Evolutionary conservation across 2,113 vertebrate species (phyloP), one percentile per base, ranked within the genome.

Genomic region (Ictidomys tridecemlineatus): DNA sequence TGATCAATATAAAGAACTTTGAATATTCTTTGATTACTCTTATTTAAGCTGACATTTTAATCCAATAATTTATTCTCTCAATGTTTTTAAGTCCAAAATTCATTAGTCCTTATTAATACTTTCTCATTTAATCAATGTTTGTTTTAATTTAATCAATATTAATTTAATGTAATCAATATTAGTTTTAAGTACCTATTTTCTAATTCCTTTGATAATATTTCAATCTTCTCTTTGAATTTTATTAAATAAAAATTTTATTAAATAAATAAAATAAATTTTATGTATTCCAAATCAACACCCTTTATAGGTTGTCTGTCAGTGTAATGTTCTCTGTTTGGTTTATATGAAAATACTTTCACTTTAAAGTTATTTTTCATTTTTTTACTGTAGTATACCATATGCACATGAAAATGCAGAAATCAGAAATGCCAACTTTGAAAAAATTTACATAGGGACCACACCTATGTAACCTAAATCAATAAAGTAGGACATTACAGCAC

Each of bases 311-410:
- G 13, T 72, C 61, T 82, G 14, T 70, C 67, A 45, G 32, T 42
- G 30, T 69, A 48, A 65, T 30, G 34, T 9, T 56, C 14, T 88
- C n/a, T 56, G 11, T 77, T 80, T 69, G 48, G 39, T 39, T 94
- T 85, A 22, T 32, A 42, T 88, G 22, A 51, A 89, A 89, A 69
- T 48, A 89, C 4, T 61, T 95, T 89, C 76, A 84, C 94, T 95
- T 84, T 34, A 89, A 85, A 45, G 45, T 63, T 77, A 32, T 13
- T 76, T 85, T 73, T 32, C 84, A 14, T 45, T 61, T 82, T 58
- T 74, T 78, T 90, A 72, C 70, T 65, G 22, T 3, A 65, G 56
- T 72, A n/a, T 63, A 65, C 6, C 28, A 24, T 18, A 48, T 0
- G 34, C 37, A 39, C 26, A 63, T 80, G 77, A 80, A 85, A 70